Percentiles rank a stretch among this genome's conserved stretches.
Conservation (phyloP, 1,140 invertebrate species). For the Agrilus planipennis region DNA sequence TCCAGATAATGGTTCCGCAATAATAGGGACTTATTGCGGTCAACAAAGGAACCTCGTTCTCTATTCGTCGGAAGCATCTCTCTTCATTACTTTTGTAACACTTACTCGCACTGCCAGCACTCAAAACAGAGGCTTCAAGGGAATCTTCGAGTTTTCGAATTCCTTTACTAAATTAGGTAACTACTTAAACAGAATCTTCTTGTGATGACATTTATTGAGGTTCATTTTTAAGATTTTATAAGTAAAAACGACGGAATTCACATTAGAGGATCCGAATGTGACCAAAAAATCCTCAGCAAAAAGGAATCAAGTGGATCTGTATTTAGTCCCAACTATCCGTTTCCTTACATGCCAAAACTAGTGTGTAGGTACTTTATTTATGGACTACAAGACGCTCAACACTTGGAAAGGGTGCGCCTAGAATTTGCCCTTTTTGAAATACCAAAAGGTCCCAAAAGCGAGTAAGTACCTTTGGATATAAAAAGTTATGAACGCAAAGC, state of each 20-base stretch:
- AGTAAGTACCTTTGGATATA: slow-evolving; percentile 40
- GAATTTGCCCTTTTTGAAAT: slow-evolving; percentile 84
- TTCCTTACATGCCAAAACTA: slow-evolving; percentile 84
- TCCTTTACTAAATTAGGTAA: slow-evolving; percentile 91
- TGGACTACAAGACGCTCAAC: slow-evolving; percentile 88
- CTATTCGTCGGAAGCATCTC: slow-evolving; percentile 80
- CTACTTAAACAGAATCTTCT: slow-evolving; percentile 12
- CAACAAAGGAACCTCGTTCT: slow-evolving; percentile 91
- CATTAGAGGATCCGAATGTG: slow-evolving; percentile 91
- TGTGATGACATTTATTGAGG: not conserved
- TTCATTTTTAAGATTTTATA: slow-evolving; percentile 72
- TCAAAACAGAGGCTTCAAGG: slow-evolving; percentile 90
- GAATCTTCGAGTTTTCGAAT: slow-evolving; percentile 92
- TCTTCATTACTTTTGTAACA: slow-evolving; percentile 84
- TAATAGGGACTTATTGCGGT: slow-evolving; percentile 96
- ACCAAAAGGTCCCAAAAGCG: slow-evolving; percentile 61
- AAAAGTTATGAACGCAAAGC: too few species aligned
- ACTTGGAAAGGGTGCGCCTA: slow-evolving; percentile 83
- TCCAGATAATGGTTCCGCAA: slow-evolving; percentile 64
- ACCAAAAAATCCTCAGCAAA: slow-evolving; percentile 90
- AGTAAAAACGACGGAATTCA: slow-evolving; percentile 81
- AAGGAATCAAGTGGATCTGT: slow-evolving; percentile 84
- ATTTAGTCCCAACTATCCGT: slow-evolving; percentile 92
- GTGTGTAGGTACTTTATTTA: slow-evolving; percentile 97
- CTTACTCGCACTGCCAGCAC: slow-evolving; percentile 78